These are phyloP conservation scores for Oceanodroma leucorhoa DNA, from an alignment of 2,797 vertebrate genomes.

Conservation along the genomic window DNA sequence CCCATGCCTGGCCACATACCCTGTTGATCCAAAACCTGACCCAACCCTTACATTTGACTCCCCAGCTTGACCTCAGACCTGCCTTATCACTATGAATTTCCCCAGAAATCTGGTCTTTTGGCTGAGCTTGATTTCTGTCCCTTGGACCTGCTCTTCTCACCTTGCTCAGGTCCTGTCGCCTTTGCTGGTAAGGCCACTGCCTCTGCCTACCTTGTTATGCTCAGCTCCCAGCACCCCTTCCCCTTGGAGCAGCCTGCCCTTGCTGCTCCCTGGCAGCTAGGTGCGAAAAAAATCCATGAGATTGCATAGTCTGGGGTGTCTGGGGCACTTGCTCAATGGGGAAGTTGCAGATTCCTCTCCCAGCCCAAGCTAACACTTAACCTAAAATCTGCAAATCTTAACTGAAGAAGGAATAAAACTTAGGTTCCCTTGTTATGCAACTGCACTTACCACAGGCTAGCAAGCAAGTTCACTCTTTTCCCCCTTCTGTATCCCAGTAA, in stretches of 20 bases:
- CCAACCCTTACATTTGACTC: neutral
- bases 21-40: neutral
- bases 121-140: neutral
- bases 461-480: neutral
- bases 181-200: neutral
- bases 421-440: neutral
- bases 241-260: neutral
- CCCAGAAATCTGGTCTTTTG: neutral
- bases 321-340: neutral
- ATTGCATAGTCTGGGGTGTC: neutral
- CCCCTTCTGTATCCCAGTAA: neutral
- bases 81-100: neutral
- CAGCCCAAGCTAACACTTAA: accelerated
- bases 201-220: neutral
- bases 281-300: neutral
- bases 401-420: neutral
- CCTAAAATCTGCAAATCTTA: neutral
- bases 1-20: accelerated
- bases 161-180: neutral
- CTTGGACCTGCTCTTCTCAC: neutral
- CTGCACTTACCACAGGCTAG: neutral
- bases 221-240: neutral
- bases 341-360: neutral
- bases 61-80: neutral
- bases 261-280: neutral